Base-by-base conservation (phyloP, 2,888 invertebrate species). In the Caenorhabditis sinica region DNA sequence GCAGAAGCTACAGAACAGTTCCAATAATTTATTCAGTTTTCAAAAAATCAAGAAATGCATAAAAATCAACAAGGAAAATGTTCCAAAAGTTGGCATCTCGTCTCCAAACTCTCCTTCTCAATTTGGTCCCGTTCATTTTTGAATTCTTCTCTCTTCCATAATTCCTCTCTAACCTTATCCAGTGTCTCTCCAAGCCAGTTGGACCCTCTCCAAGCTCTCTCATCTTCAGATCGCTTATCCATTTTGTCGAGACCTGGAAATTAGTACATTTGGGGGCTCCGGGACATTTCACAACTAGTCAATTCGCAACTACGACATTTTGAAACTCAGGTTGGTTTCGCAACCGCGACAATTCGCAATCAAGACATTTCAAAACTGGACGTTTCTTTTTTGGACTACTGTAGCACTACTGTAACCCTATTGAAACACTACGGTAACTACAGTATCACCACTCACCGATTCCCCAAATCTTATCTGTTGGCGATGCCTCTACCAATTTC, bases 151-250 rank as follows among this genome's bases (percentile, higher is more conserved):
- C 25, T 15, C 6, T 13, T 8, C 73, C 80, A 80, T n/a, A 80
- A 53, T 23, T 80, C 80, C 9, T 81, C 81, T 28, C 81, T 20
- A 20, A 81, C 69, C 51, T 20, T 25, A 23, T 74, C 69, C 60
- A 81, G 20, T n/a, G 60, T 33, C n/a, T 68, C 66, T n/a, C 81
- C 74, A 15, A 81, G 20, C 74, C 73, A 74, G 45, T 81, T 81
- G 0, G 60, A 51, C 15, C 81, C 81, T 43, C 45, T 68, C 81
- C 81, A 74, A 4, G 20, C 28, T n/a, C 33, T 25, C 9, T 20
- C 36, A 13, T 81, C 51, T 36, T 81, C 74, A 43, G 51, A 68
- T 17, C 74, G 30, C 23, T 45, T 17, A 33, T 81, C 74, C 1
- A n/a, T 11, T 17, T 69, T 74, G 11, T 28, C 73, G 8, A 74